Evolutionary conservation across 2,888 invertebrate genomes (phyloP), one percentile per base, ranked within the genome.

Genomic region (Gibbula magus): DNA sequence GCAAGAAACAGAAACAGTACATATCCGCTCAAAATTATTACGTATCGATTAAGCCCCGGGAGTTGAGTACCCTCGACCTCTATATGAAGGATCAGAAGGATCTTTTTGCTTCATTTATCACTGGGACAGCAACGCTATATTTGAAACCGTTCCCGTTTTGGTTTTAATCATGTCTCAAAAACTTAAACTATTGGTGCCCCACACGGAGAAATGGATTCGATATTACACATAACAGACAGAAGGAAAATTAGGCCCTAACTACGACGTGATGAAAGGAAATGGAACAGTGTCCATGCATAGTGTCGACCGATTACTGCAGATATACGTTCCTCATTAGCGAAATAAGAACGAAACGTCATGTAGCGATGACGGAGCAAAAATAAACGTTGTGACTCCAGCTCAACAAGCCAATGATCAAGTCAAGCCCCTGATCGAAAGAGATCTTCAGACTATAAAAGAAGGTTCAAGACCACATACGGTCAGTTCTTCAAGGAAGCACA

Each of bases 381-480:
- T 67, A 16, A 35, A 35, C 2, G 16, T 35, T 10, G 35, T 35
- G 32, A n/a, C 67, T 0, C 25, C 67, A 0, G n/a, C 35, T 1
- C 67, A 67, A n/a, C 74, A 74, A 51, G 20, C 22, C 20, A 20
- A 51, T 8, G 52, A 45, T 51, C 74, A 74, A 45, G 51, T 22
- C 10, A n/a, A 45, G 29, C 22, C 74, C 25, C 7, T 52, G 25
- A 7, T 25, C 51, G 10, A 74, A 51, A 51, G 39, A 16, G n/a
- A 52, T 22, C 22, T 18, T n/a, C 20, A 74, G 74, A 20, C 20
- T 74, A 74, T 74, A 74, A 74, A 74, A 74, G 74, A n/a, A 13
- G n/a, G n/a, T n/a, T 16, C 29, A 8, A 51, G 16, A n/a, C 2
- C n/a, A 4, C 8, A 25, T 25, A 1, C 13, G 10, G 25, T 45